Base-by-base conservation (phyloP, 2,888 invertebrate species). In the Panorpa germanica region DNA sequence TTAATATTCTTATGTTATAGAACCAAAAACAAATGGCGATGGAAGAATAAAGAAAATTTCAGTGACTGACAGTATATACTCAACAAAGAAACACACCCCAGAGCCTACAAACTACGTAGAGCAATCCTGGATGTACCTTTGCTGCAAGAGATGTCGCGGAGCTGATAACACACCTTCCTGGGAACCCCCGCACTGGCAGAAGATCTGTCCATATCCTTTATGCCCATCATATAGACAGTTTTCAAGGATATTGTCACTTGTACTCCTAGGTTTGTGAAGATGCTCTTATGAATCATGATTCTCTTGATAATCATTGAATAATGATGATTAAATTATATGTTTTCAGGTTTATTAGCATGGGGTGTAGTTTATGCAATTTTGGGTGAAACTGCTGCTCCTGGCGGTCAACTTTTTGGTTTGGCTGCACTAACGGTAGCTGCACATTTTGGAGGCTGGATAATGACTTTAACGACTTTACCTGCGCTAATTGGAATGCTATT, bases 401-500 rank as follows among this genome's bases (percentile, higher is more conserved):
- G 80, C n/a, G 83, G 82, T 7, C 75, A 76, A 45, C 58, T 86
- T 5, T 85, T 81, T 45, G 72, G 71, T 38, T 55, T 86, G 12
- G 78, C 81, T 2, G 59, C 70, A 2, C 61, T 85, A 3, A 68
- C 74, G 26, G 68, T 85, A 38, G 68, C 68, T 8, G 77, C 83
- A 1, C 70, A 85, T 52, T 71, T 83, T 42, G 82, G 81, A 7
- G 86, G 86, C 29, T 82, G 76, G 70, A 46, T 83, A 15, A 65
- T 82, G 53, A 68, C 75, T 36, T 55, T 82, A 38, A 71, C 81
- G 13, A 80, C 80, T 7, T 55, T 88, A 34, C 88, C 88, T 2
- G 71, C 81, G 2, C 64, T 88, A 9, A 76, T 85, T 40, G 88
- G 85, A 29, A 86, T 88, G 82, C 64, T 88, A 12, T 53, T 82